phyloP scores from a whole-genome alignment of 2,113 vertebrate genomes.

The Clarias macrocephalus region DNA sequence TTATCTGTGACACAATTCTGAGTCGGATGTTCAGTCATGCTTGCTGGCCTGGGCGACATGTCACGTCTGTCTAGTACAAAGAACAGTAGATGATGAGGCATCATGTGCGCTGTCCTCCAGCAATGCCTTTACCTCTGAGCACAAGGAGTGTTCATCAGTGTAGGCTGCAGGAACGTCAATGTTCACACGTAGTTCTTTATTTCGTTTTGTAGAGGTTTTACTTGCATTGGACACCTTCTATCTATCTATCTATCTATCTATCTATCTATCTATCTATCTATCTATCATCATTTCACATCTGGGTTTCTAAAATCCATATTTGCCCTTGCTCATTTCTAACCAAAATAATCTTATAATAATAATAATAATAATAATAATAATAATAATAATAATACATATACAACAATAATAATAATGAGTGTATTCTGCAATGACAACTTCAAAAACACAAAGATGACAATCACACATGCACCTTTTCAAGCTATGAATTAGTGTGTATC shows the following conservation, averaged over 20 bases:
- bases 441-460: background rate
- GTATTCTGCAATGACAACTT: background rate
- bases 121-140: background rate
- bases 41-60: too few relatives aligned
- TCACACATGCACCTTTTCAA: background rate
- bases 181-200: background rate
- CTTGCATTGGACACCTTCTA: background rate
- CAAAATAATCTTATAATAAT: background rate
- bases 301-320: background rate
- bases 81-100: background rate
- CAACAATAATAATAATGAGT: too few relatives aligned
- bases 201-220: background rate
- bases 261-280: background rate
- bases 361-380: too few relatives aligned
- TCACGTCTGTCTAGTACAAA: background rate
- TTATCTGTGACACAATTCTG: background rate
- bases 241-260: constrained; percentile 5
- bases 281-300: background rate
- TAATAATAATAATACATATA: too few relatives aligned
- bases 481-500: background rate
- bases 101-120: background rate
- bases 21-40: background rate
- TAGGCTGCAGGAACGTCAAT: background rate
- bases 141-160: background rate
- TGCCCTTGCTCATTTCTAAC: background rate